Conservation (phyloP, 2,888 invertebrate genomes). For the Macrophya annulata region DNA sequence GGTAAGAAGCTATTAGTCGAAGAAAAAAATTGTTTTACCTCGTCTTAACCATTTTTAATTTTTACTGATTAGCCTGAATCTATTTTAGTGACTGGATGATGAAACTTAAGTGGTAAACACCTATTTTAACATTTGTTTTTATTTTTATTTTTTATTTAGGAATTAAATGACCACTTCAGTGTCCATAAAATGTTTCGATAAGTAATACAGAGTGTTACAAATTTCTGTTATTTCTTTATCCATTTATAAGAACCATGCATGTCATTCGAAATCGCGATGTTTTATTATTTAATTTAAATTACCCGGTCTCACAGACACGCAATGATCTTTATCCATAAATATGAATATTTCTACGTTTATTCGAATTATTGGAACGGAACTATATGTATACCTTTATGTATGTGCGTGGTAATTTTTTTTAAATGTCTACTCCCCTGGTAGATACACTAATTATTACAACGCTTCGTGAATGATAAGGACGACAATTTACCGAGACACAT, state of each 20-base stretch:
- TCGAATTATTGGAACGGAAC: neutral
- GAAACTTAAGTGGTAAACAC: neutral
- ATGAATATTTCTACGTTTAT: neutral
- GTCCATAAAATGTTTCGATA: too few relatives aligned
- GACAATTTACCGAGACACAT: neutral
- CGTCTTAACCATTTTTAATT: neutral
- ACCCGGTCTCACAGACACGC: neutral
- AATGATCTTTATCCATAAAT: neutral
- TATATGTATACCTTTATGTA: neutral
- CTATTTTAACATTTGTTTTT: too few relatives aligned
- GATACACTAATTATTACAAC: neutral
- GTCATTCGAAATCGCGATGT: neutral
- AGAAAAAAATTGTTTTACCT: neutral
- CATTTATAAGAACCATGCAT: neutral
- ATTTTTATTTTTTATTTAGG: too few relatives aligned
- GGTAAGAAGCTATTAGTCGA: neutral
- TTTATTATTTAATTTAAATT: neutral
- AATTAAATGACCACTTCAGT: neutral
- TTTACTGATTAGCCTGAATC: neutral
- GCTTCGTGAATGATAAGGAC: neutral
- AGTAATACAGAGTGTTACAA: neutral
- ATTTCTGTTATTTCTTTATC: neutral
- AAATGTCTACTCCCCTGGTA: neutral
- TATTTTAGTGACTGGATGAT: neutral
- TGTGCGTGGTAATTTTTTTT: neutral